phyloP scores from a whole-genome alignment of 2,113 vertebrate genomes.

The Stomatorhinus ivindoensis region DNA sequence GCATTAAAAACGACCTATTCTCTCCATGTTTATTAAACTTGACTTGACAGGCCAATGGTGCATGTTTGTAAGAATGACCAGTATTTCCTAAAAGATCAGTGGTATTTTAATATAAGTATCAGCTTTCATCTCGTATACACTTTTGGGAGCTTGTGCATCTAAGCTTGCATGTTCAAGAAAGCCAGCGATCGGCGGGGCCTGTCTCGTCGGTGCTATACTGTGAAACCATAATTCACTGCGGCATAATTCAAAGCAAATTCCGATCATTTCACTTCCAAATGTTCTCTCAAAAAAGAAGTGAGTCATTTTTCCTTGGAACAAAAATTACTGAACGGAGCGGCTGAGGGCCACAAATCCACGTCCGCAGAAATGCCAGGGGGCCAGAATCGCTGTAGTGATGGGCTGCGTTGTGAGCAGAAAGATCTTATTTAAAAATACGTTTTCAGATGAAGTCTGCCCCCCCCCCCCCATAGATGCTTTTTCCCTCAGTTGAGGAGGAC shows the following conservation, averaged over 20 bases:
- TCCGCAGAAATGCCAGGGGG: not conserved
- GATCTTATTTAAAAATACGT: not conserved
- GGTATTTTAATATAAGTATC: not conserved
- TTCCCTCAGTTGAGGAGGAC: not conserved
- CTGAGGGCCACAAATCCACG: not conserved
- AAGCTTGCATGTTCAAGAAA: not conserved
- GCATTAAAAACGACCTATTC: not conserved
- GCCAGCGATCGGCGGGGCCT: not conserved
- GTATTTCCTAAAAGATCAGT: not conserved
- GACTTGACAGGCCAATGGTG: not conserved
- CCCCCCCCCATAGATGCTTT: too few species aligned
- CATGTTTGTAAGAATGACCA: not conserved
- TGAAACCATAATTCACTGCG: not conserved
- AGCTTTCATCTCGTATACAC: not conserved
- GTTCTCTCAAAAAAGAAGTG: not conserved
- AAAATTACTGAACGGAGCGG: not conserved
- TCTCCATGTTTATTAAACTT: not conserved
- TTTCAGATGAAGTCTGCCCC: too few species aligned
- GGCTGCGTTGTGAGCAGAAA: not conserved
- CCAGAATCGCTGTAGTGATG: not conserved
- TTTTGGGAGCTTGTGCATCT: not conserved
- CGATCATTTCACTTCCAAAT: not conserved
- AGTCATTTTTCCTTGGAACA: slow-evolving; percentile 8
- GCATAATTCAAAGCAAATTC: not conserved
- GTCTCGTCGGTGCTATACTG: not conserved